Evolutionary conservation across 2,113 vertebrate genomes (phyloP).

Genomic region (Oreochromis tanganicae): DNA sequence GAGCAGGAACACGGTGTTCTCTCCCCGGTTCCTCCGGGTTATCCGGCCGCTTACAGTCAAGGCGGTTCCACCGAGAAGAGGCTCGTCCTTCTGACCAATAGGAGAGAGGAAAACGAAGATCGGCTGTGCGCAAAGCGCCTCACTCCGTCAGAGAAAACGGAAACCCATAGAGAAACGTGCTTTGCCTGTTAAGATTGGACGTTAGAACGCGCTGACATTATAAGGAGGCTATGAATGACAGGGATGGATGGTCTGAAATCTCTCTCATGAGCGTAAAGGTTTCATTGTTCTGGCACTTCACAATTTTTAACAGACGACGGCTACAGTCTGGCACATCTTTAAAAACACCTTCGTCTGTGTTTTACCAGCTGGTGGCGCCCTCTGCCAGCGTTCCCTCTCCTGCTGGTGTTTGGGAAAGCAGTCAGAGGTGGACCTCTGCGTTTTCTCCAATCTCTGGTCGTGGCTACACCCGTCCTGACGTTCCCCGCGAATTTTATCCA

Average conservation of each 20-base stretch:
- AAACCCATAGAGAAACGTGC: neutral
- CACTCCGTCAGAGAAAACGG: neutral
- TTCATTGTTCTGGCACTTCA: neutral
- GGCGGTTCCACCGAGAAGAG: neutral
- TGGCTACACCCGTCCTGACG: constrained; percentile 28
- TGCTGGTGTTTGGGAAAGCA: neutral
- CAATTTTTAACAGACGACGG: neutral
- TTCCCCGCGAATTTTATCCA: constrained; percentile 61
- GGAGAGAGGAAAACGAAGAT: neutral
- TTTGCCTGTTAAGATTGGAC: neutral
- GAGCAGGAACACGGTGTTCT: constrained; percentile 41
- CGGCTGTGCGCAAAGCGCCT: neutral
- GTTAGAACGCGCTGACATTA: neutral
- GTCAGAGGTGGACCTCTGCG: constrained; percentile 2
- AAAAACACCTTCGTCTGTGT: neutral
- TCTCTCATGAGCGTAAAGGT: neutral
- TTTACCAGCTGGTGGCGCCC: constrained; percentile 1
- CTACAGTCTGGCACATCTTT: neutral
- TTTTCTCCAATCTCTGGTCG: constrained; percentile 2
- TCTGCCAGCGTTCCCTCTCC: rapidly evolving
- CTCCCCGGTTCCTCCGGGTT: neutral
- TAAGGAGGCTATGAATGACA: neutral
- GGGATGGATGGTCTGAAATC: neutral
- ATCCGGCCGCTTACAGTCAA: constrained; percentile 5
- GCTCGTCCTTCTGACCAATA: constrained; percentile 23